phyloP scores from a whole-genome alignment of 1,140 invertebrate genomes.

The Archivesica marissinica region DNA sequence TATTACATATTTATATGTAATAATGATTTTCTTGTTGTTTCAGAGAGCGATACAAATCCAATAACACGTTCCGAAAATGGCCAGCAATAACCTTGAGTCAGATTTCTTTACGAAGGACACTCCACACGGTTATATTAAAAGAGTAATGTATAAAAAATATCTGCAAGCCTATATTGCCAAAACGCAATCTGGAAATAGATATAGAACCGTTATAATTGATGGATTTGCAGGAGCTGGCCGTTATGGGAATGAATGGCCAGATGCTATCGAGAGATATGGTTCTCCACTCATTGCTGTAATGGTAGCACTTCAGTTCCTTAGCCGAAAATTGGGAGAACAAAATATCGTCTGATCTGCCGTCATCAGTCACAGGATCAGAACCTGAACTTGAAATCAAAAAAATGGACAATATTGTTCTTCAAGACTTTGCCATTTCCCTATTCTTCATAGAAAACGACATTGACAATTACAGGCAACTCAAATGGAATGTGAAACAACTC shows the following conservation, averaged over 20 bases:
- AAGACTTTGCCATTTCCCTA: no score
- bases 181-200: not conserved
- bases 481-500: not conserved
- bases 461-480: not conserved
- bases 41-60: not conserved
- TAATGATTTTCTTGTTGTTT: not conserved
- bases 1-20: no score
- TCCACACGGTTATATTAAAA: conserved; percentile 10
- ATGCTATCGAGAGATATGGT: conserved; percentile 1
- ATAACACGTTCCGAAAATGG: no score
- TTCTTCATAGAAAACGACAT: not conserved
- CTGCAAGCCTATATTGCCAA: conserved; percentile 6
- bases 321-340: not conserved
- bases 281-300: conserved; percentile 25
- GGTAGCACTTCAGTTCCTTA: not conserved
- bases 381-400: not conserved
- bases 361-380: not conserved
- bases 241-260: conserved; percentile 21
- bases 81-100: not conserved
- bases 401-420: not conserved
- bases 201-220: conserved; percentile 11
- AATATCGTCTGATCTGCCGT: not conserved
- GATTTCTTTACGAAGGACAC: conserved; percentile 5
- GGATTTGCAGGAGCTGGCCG: conserved; percentile 6
- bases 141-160: conserved; percentile 33